A percentile compares a stretch with the other conserved stretches of the same genome.
These are phyloP conservation scores for Patella vulgata DNA, from an alignment of 1,140 invertebrate genomes.

Conservation along the genomic window DNA sequence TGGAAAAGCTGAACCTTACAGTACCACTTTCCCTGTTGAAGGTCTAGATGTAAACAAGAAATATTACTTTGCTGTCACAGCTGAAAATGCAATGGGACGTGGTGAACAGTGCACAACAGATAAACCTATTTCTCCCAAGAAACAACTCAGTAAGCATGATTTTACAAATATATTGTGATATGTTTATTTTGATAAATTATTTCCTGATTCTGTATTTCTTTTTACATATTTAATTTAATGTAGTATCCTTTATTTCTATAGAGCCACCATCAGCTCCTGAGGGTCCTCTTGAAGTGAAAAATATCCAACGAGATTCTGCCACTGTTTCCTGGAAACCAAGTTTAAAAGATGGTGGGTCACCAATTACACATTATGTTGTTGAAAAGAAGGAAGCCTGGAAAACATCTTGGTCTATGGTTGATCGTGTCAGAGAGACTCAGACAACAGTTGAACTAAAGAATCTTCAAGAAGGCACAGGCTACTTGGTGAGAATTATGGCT, in stretches of 20 bases:
- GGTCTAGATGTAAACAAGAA: constrained; percentile 93
- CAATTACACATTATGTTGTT: constrained; percentile 93
- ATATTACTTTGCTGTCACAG: constrained; percentile 95
- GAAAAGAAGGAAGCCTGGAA: constrained; percentile 78
- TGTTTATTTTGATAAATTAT: neutral
- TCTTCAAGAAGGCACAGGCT: constrained; percentile 80
- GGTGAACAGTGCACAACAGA: constrained; percentile 88
- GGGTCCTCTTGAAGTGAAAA: constrained; percentile 91
- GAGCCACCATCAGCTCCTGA: constrained; percentile 89
- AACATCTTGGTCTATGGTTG: constrained; percentile 49
- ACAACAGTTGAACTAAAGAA: constrained; percentile 27
- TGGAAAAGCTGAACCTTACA: constrained; percentile 79
- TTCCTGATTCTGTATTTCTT: neutral
- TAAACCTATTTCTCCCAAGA: constrained; percentile 91
- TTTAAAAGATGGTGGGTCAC: constrained; percentile 89
- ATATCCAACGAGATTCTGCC: constrained; percentile 92
- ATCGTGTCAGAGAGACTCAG: constrained; percentile 33
- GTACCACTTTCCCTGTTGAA: constrained; percentile 77
- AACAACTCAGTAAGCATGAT: constrained; percentile 79
- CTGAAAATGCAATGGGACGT: constrained; percentile 96
- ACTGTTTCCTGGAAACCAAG: constrained; percentile 94
- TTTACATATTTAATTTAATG: too few relatives aligned
- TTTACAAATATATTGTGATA: neutral
- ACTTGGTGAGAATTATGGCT: constrained; percentile 58
- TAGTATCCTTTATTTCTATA: too few relatives aligned